Evolutionary conservation across 2,113 vertebrate genomes (phyloP).

Genomic region (Arvicanthis niloticus): DNA sequence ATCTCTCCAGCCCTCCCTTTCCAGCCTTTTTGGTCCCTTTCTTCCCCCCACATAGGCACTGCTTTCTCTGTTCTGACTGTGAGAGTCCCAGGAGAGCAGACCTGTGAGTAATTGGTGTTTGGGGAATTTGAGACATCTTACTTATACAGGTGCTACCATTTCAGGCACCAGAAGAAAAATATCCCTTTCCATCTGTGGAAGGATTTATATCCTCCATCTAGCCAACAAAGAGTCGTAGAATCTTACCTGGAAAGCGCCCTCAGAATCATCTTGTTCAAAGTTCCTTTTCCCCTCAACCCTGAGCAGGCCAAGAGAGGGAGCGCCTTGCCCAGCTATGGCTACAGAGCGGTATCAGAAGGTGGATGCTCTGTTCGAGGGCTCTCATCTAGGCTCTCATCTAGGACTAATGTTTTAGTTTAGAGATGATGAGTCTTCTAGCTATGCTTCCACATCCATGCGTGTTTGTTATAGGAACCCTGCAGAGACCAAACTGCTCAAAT

Average conservation of each 20-base stretch:
- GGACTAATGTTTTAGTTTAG: background rate
- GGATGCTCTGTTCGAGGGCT: accelerated
- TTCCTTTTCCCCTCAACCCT: background rate
- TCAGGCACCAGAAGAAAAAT: conserved; percentile 15
- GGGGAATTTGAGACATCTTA: background rate
- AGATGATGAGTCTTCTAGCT: background rate
- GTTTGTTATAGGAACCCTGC: background rate
- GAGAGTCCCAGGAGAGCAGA: background rate
- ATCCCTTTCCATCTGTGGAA: background rate
- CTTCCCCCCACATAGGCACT: background rate
- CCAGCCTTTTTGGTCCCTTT: no score
- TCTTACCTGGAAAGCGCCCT: conserved; percentile 7
- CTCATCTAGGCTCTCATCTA: no score
- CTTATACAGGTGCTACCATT: background rate
- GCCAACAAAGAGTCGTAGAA: conserved; percentile 11
- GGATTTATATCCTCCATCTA: background rate
- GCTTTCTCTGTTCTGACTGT: background rate
- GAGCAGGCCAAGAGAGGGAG: no score
- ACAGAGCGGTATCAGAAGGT: background rate
- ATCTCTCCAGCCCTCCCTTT: background rate
- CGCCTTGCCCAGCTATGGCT: no score
- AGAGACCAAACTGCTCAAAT: background rate
- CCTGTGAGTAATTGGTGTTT: conserved; percentile 4
- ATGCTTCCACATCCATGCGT: background rate
- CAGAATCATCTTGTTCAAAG: background rate